Evolutionary conservation across 2,797 vertebrate genomes (phyloP), one percentile per base, ranked within the genome.

Genomic region (Diceros bicornis): DNA sequence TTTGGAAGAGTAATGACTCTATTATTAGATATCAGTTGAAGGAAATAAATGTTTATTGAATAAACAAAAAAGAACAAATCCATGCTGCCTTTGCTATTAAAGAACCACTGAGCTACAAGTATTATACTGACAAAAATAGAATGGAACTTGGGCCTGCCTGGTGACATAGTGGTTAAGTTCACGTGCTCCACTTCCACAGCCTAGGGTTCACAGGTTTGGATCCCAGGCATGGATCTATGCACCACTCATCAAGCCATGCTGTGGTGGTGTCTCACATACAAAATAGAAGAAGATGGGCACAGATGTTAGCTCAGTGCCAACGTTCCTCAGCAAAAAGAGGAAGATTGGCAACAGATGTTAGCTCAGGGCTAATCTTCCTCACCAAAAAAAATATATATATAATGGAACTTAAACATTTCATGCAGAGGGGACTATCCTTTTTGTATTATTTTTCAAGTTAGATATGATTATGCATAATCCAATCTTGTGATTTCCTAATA

Each of bases 361-460:
- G 10, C 47, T 47, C 47, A 11, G 47, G 47, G 47, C 47, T 11
- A 47, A 47, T 47, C 47, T 47, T 47, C 47, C 47, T 47, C 47
- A 47, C 9, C 47, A 47, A 47, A 47, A 47, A 47, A 11, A 47
- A 47, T 47, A 47, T 47, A 47, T 47, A 47, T 10, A 47, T 47
- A 47, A 47, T 47, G 1, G 27, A 79, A 75, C 21, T 74, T 74
- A 52, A 96, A 55, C 10, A 77, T 78, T 95, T 66, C 14, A 78
- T 47, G 21, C 21, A 79, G 23, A 23, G 4, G 20, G 2, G 1
- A 7, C 17, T 79, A 83, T 61, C 0, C 4, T 69, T 92, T 82
- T 62, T 64, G 17, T 7, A 62, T 84, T 84, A 55, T 84, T 94
- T 96, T 89, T 93, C n/a, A 93, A 90, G 50, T 92, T 72, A 72